Percentiles rank a stretch among this genome's conserved stretches.
Conservation (phyloP, 2,113 vertebrate species). For the Urocitellus parryii region DNA sequence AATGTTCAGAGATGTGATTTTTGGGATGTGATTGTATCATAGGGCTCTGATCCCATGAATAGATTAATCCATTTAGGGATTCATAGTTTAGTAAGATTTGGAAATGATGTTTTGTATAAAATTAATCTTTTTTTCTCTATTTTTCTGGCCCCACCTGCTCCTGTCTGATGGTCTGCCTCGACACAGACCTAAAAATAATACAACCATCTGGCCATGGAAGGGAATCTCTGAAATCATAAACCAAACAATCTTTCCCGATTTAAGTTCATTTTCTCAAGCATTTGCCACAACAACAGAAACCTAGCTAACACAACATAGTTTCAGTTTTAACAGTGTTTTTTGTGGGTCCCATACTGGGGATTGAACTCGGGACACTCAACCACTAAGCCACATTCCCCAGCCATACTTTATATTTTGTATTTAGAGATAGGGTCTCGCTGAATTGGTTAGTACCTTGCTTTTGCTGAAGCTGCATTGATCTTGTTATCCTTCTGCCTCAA, state of each 20-base stretch:
- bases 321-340: background rate
- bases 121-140: background rate
- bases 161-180: background rate
- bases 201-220: background rate
- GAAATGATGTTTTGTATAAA: background rate
- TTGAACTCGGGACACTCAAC: no score
- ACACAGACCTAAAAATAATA: background rate
- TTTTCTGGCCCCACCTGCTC: background rate
- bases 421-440: no score
- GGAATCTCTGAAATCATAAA: background rate
- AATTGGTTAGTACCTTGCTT: no score
- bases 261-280: background rate
- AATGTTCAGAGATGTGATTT: background rate
- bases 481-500: no score
- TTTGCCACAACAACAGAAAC: background rate
- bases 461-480: no score
- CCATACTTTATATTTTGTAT: no score
- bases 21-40: background rate
- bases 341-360: no score
- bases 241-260: background rate
- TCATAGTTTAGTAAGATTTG: background rate
- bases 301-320: background rate
- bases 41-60: background rate
- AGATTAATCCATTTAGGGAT: background rate
- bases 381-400: no score